Percentiles rank a stretch among this genome's conserved stretches.
These are phyloP conservation scores for Triplophysa yarkandensis DNA, from an alignment of 2,797 vertebrate genomes.

Conservation along the genomic window DNA sequence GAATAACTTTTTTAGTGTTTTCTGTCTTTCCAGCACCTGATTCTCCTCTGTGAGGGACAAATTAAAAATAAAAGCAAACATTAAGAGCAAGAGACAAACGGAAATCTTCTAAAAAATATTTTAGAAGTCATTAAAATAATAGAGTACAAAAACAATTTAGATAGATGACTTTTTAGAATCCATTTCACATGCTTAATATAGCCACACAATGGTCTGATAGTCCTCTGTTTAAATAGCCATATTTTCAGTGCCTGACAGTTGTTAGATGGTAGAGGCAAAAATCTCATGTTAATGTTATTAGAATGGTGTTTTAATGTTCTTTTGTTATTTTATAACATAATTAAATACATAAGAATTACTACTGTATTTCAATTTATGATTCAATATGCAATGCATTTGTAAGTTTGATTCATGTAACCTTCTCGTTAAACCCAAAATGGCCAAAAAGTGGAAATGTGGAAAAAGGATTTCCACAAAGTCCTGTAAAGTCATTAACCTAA, in stretches of 20 bases:
- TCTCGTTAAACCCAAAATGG: not conserved
- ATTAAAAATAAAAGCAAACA: constrained; percentile 55
- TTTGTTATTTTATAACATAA: not conserved
- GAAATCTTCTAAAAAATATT: too few species aligned
- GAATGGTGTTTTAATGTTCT: not conserved
- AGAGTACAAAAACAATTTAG: too few species aligned
- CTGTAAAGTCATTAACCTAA: constrained; percentile 15
- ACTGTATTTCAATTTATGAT: not conserved
- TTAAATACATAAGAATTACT: not conserved
- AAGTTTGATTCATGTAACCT: not conserved
- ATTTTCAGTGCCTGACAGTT: constrained; percentile 2
- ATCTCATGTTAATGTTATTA: not conserved
- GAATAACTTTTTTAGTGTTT: constrained; percentile 99
- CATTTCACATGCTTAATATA: constrained; percentile 2
- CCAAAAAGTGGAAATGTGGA: constrained; percentile 9
- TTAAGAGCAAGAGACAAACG: not conserved
- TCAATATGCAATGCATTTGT: not conserved
- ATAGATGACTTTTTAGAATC: too few species aligned
- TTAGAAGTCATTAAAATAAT: not conserved
- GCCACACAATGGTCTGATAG: not conserved
- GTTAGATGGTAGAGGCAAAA: not conserved
- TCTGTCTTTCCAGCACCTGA: constrained; percentile 99
- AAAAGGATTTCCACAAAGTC: constrained; percentile 1
- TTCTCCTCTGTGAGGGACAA: constrained; percentile 83
- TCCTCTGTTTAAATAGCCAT: constrained; percentile 12